Conservation (phyloP, 2,113 vertebrate species). For the Pholis gunnellus region DNA sequence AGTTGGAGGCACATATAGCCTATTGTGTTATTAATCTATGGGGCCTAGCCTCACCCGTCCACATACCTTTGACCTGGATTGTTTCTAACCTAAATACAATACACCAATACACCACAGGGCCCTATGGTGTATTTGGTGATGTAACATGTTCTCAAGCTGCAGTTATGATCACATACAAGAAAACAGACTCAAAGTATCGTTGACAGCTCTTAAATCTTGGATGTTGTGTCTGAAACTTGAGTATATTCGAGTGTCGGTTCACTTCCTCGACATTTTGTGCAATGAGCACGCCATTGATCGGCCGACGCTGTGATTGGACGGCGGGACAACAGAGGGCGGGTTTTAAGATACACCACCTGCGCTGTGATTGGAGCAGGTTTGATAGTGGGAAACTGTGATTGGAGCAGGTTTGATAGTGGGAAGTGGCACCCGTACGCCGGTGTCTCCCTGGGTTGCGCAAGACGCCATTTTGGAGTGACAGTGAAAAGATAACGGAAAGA, state of each 20-base stretch:
- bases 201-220: too few relatives aligned
- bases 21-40: not conserved
- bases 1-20: not conserved
- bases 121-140: not conserved
- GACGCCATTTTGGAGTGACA: conserved; percentile 86
- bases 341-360: too few relatives aligned
- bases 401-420: conserved; percentile 63
- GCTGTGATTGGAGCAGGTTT: conserved; percentile 55
- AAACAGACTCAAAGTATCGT: not conserved
- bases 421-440: conserved; percentile 67
- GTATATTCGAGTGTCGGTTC: conserved; percentile 50
- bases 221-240: conserved; percentile 51
- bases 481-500: conserved; percentile 77
- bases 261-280: conserved; percentile 82
- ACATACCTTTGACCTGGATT: not conserved
- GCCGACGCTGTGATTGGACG: not conserved
- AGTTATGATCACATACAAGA: not conserved
- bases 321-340: too few relatives aligned
- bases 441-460: conserved; percentile 79
- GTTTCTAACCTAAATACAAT: too few relatives aligned
- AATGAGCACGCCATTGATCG: not conserved
- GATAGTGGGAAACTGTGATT: conserved; percentile 48
- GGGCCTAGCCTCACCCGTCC: not conserved
- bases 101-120: too few relatives aligned
- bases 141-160: not conserved